These are phyloP conservation scores for Onthophagus taurus DNA, from an alignment of 1,140 invertebrate species.

Conservation along the genomic window DNA sequence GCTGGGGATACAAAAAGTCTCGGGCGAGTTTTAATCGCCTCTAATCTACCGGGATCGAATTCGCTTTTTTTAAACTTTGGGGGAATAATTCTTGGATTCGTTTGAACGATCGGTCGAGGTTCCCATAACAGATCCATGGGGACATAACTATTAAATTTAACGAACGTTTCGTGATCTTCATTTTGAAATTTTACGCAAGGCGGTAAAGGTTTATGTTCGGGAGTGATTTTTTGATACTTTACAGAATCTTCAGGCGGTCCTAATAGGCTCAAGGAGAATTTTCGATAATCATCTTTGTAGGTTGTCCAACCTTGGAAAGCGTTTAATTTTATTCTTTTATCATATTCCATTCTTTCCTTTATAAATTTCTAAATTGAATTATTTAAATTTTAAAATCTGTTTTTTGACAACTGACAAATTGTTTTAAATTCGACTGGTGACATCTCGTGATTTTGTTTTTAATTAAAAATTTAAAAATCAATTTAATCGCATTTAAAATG, in stretches of 20 bases:
- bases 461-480: too few relatives aligned
- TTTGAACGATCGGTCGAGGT: constrained; percentile 25
- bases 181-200: constrained; percentile 4
- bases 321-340: constrained; percentile 22
- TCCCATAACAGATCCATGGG: constrained; percentile 27
- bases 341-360: constrained; percentile 21
- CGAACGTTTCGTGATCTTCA: constrained; percentile 27
- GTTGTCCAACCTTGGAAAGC: constrained; percentile 25
- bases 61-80: constrained; percentile 25
- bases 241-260: constrained; percentile 14
- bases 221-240: constrained; percentile 14
- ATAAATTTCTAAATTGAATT: too few relatives aligned
- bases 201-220: too few relatives aligned
- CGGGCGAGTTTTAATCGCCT: constrained; percentile 37
- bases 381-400: too few relatives aligned
- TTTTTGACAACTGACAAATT: too few relatives aligned
- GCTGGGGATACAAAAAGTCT: constrained; percentile 40
- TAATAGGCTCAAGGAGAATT: constrained; percentile 14
- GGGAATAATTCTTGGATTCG: constrained; percentile 17
- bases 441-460: too few relatives aligned
- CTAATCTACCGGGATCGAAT: constrained; percentile 24
- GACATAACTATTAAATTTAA: constrained; percentile 24
- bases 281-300: constrained; percentile 28
- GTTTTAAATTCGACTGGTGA: too few relatives aligned
- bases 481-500: too few relatives aligned